phyloP scores from a whole-genome alignment of 2,113 vertebrate genomes.

The Balaeniceps rex region DNA sequence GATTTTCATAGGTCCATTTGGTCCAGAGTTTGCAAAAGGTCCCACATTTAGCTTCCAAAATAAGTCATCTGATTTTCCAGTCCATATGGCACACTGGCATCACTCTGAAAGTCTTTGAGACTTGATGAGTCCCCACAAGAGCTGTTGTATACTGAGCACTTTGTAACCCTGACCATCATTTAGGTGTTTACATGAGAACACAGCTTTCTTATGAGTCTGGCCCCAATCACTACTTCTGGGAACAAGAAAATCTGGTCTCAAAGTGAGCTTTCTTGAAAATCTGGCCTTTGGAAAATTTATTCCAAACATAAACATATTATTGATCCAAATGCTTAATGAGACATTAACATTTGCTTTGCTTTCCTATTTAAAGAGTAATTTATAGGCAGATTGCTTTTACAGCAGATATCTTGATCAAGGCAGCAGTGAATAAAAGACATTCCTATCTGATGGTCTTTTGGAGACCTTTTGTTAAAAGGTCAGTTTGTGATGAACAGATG shows the following conservation, averaged over 20 bases:
- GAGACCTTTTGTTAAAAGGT: constrained; percentile 9
- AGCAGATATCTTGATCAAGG: neutral
- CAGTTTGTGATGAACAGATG: neutral
- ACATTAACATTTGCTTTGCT: neutral
- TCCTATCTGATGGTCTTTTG: neutral
- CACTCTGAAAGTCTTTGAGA: neutral
- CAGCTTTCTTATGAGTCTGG: neutral
- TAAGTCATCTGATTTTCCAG: neutral
- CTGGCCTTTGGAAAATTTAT: neutral
- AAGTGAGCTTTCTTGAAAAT: neutral
- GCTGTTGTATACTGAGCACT: neutral
- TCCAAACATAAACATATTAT: neutral
- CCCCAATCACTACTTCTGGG: neutral
- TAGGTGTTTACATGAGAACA: neutral
- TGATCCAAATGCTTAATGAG: neutral
- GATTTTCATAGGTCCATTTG: neutral
- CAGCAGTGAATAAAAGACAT: neutral
- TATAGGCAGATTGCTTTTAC: neutral
- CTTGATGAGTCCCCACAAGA: neutral
- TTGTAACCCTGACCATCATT: neutral
- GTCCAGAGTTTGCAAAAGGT: neutral
- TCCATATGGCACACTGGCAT: neutral
- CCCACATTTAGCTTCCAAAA: neutral
- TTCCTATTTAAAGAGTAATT: neutral
- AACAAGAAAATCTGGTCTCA: neutral